phyloP scores from a whole-genome alignment of 2,888 invertebrate genomes.

The Thymelicus acteon region DNA sequence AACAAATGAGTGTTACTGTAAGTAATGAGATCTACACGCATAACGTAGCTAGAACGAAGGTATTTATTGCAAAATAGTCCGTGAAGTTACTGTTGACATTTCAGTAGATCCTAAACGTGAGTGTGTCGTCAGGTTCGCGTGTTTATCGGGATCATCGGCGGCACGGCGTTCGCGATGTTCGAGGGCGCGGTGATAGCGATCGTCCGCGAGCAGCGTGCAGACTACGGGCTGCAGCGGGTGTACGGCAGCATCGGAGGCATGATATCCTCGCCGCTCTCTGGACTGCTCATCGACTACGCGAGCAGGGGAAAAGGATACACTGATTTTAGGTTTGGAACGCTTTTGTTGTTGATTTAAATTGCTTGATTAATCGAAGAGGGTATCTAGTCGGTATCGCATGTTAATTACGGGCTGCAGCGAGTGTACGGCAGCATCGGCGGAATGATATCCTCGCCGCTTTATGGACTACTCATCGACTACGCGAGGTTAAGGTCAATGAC shows the following conservation, averaged over 20 bases:
- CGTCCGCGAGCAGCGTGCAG: slow-evolving; percentile 89
- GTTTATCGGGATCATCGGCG: slow-evolving; percentile 88
- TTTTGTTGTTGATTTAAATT: background rate
- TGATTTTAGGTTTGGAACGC: slow-evolving; percentile 86
- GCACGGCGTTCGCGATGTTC: slow-evolving; percentile 92
- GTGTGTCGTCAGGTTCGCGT: slow-evolving; percentile 72
- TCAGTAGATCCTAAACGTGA: background rate
- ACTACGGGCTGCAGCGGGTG: slow-evolving; percentile 90
- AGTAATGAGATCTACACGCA: no score
- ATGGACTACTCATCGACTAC: slow-evolving; percentile 90
- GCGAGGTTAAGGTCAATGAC: slow-evolving; percentile 78
- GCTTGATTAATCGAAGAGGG: no score
- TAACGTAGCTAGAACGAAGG: no score
- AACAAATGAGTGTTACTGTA: no score
- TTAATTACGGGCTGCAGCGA: slow-evolving; percentile 91
- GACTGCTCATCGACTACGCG: slow-evolving; percentile 90
- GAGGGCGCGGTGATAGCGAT: slow-evolving; percentile 92
- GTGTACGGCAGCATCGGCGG: slow-evolving; percentile 91
- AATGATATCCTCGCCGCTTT: slow-evolving; percentile 91
- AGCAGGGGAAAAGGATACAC: slow-evolving; percentile 88
- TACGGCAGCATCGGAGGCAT: slow-evolving; percentile 91
- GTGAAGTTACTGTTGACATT: background rate
- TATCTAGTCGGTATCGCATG: no score
- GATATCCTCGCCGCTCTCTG: slow-evolving; percentile 91
- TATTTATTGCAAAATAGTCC: no score